A percentile compares a stretch with the other conserved stretches of the same genome.
Evolutionary conservation across 2,797 vertebrate genomes (phyloP).

Genomic region (Chiropotes sagulatus): DNA sequence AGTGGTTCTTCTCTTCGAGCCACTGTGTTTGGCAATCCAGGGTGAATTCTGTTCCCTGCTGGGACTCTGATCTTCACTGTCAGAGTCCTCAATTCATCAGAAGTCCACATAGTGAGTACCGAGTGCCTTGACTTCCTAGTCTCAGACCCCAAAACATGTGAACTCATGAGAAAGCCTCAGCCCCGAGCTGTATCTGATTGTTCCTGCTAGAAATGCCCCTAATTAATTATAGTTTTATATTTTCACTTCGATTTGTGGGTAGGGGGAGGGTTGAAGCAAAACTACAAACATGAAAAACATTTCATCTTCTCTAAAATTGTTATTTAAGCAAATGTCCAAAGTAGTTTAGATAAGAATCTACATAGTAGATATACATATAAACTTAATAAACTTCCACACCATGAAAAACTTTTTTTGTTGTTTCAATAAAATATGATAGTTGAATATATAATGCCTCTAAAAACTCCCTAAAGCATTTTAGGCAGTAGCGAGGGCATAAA

Average conservation of each 20-base stretch:
- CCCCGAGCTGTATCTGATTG: not conserved
- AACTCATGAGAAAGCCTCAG: not conserved
- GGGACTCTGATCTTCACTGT: too few species aligned
- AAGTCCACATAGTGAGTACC: not conserved
- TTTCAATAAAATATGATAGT: not conserved
- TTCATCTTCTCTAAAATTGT: not conserved
- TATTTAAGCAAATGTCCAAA: not conserved
- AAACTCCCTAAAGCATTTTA: not conserved
- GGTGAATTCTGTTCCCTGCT: not conserved
- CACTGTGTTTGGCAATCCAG: not conserved
- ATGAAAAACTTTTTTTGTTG: not conserved
- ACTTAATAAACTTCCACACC: not conserved
- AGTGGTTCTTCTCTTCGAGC: not conserved
- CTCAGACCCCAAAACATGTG: not conserved
- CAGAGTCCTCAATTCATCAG: not conserved
- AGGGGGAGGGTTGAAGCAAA: not conserved
- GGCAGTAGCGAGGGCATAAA: not conserved
- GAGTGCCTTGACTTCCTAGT: not conserved
- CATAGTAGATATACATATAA: too few species aligned
- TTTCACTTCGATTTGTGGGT: not conserved
- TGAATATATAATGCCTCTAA: not conserved
- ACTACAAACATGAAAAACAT: not conserved
- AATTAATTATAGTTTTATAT: not conserved
- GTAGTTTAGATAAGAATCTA: not conserved
- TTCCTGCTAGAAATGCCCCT: not conserved